Percentiles rank a stretch among this genome's conserved stretches.
These are phyloP conservation scores for Synanthedon formicaeformis DNA, from an alignment of 2,888 invertebrate species.

Conservation along the genomic window DNA sequence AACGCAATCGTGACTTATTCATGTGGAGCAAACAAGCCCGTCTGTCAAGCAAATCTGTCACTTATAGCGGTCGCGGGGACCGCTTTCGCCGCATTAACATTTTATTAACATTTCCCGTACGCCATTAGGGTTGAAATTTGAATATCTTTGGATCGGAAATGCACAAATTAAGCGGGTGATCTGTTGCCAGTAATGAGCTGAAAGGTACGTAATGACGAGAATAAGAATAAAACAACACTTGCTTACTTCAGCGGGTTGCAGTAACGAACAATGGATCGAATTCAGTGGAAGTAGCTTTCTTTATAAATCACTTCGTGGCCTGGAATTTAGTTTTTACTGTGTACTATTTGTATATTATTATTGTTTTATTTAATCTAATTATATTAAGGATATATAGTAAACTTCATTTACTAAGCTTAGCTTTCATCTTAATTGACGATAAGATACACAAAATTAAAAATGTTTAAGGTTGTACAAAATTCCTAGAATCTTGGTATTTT, in stretches of 20 bases:
- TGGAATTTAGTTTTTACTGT: no score
- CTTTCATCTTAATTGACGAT: no score
- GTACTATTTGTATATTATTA: no score
- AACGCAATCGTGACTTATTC: slow-evolving; percentile 66
- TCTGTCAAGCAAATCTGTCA: slow-evolving; percentile 70
- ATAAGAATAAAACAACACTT: slow-evolving; percentile 62
- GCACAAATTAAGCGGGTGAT: slow-evolving; percentile 70
- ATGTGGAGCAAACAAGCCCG: slow-evolving; percentile 50
- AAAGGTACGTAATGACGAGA: slow-evolving; percentile 59
- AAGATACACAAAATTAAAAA: no score
- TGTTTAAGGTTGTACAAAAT: no score
- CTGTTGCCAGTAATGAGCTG: slow-evolving; percentile 66
- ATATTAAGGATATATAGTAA: no score
- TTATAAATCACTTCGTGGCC: no score
- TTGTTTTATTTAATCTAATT: no score
- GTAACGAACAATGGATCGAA: slow-evolving; percentile 31
- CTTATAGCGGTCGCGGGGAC: slow-evolving; percentile 53
- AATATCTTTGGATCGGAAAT: slow-evolving; percentile 69
- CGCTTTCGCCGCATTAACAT: slow-evolving; percentile 66
- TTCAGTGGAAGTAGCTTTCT: slow-evolving; percentile 27
- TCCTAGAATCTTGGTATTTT: no score
- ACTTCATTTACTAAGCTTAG: no score
- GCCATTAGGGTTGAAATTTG: slow-evolving; percentile 68
- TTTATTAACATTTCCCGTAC: slow-evolving; percentile 67
- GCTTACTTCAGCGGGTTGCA: slow-evolving; percentile 50